phyloP scores from a whole-genome alignment of 2,888 invertebrate genomes.

The Ophioninae sp. region DNA sequence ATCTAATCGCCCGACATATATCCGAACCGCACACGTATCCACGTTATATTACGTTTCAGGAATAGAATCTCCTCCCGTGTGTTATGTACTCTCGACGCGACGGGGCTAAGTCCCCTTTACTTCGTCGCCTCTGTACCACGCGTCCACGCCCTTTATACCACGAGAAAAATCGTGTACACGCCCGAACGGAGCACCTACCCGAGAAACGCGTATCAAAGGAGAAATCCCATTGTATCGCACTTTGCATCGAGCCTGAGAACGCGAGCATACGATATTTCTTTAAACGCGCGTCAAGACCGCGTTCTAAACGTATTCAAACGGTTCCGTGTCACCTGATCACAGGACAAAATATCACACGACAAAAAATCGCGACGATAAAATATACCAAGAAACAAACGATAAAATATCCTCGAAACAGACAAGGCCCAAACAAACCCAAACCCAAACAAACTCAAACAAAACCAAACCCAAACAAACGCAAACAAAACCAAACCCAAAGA shows the following conservation, averaged over 20 bases:
- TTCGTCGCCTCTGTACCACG: slow-evolving; percentile 19
- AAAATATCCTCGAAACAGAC: too few relatives aligned
- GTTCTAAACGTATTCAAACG: too few relatives aligned
- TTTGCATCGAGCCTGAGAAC: neutral
- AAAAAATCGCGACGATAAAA: too few relatives aligned
- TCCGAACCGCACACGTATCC: neutral
- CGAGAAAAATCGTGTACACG: slow-evolving; percentile 39
- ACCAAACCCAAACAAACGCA: too few relatives aligned
- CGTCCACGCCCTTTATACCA: slow-evolving; percentile 49
- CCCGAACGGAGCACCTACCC: slow-evolving; percentile 3
- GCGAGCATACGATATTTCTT: too few relatives aligned
- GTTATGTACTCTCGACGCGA: slow-evolving; percentile 24
- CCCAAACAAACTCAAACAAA: too few relatives aligned
- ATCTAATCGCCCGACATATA: slow-evolving; percentile 41
- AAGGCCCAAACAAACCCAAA: too few relatives aligned
- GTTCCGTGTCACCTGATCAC: too few relatives aligned
- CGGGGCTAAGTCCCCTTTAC: slow-evolving; percentile 29
- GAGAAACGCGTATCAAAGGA: slow-evolving; percentile 5
- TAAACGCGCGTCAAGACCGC: too few relatives aligned
- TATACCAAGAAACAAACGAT: too few relatives aligned
- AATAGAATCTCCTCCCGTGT: slow-evolving; percentile 53
- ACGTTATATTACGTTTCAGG: slow-evolving; percentile 49
- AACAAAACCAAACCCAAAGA: too few relatives aligned
- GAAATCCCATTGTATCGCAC: neutral
- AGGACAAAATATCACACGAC: too few relatives aligned